Evolutionary conservation across 1,140 invertebrate genomes (phyloP).

Genomic region (silkworm (Bombyx mori)): ASM3026992v2 NC_085131.1:3904001-3904500

Average conservation of each 20-base stretch:
- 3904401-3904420: slow-evolving; percentile 35
- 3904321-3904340: slow-evolving; percentile 30
- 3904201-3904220: slow-evolving; percentile 36
- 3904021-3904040: slow-evolving; percentile 43
- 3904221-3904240: slow-evolving; percentile 19
- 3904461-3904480: slow-evolving; percentile 55
- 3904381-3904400: slow-evolving; percentile 47
- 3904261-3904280: slow-evolving; percentile 41
- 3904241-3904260: slow-evolving; percentile 25
- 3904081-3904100: slow-evolving; percentile 43
- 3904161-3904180: slow-evolving; percentile 34
- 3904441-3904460: slow-evolving; percentile 42
- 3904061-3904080: slow-evolving; percentile 30
- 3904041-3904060: slow-evolving; percentile 47
- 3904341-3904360: slow-evolving; percentile 31
- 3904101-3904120: slow-evolving; percentile 34
- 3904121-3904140: slow-evolving; percentile 21
- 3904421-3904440: slow-evolving; percentile 31
- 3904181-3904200: slow-evolving; percentile 41
- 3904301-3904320: slow-evolving; percentile 37
- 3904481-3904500: slow-evolving; percentile 36
- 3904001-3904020: slow-evolving; percentile 46
- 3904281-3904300: slow-evolving; percentile 27
- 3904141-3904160: slow-evolving; percentile 28
- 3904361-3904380: slow-evolving; percentile 30